phyloP scores from a whole-genome alignment of 2,888 invertebrate species.

The Helobdella robusta region DNA sequence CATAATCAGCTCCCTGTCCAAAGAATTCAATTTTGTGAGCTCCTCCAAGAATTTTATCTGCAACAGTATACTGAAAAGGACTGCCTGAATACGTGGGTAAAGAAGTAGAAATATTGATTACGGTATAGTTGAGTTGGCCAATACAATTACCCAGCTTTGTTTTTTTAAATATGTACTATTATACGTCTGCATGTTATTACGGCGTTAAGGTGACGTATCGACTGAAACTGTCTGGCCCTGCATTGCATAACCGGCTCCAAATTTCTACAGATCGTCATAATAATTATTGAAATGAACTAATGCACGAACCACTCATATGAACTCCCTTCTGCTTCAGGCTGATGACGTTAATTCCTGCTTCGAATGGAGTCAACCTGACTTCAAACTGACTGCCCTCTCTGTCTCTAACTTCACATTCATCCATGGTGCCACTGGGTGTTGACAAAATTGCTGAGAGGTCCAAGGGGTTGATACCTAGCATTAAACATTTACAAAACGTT shows the following conservation, averaged over 20 bases:
- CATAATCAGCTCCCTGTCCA: slow-evolving; percentile 84
- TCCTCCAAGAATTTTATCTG: slow-evolving; percentile 80
- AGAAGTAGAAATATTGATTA: not conserved
- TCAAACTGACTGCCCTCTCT: slow-evolving; percentile 46
- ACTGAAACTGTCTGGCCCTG: no score
- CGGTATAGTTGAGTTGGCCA: no score
- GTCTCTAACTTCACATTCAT: slow-evolving; percentile 72
- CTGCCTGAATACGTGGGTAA: slow-evolving; percentile 61
- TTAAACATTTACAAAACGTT: not conserved
- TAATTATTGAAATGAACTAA: not conserved
- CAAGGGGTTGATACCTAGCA: slow-evolving; percentile 75
- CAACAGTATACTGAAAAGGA: slow-evolving; percentile 96
- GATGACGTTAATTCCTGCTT: slow-evolving; percentile 87
- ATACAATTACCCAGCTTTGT: no score
- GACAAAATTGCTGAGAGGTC: slow-evolving; percentile 83
- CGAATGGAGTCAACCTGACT: slow-evolving; percentile 56
- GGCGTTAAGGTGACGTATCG: no score
- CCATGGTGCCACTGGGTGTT: slow-evolving; percentile 80
- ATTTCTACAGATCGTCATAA: no score
- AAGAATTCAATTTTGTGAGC: slow-evolving; percentile 92
- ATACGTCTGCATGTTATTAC: no score
- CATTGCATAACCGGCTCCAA: no score
- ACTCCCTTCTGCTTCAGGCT: slow-evolving; percentile 91
- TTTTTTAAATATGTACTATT: no score
- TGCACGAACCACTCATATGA: slow-evolving; percentile 73